Evolutionary conservation across 2,797 vertebrate species (phyloP).

Genomic region (Cephalopachus bancanus): DNA sequence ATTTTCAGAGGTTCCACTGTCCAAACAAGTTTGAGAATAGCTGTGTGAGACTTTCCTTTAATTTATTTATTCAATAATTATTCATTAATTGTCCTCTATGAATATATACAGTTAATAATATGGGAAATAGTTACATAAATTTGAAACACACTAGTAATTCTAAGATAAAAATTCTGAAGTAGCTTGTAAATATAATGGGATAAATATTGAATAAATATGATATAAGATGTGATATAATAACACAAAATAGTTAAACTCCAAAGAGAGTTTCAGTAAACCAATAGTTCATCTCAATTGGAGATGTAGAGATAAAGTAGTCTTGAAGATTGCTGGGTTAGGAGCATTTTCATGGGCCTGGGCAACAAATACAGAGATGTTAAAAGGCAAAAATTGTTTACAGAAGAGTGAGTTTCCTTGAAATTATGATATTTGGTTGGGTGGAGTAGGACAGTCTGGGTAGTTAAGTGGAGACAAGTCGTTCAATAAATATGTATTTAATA

Average conservation of each 20-base stretch:
- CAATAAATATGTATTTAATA: not conserved
- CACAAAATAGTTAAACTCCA: not conserved
- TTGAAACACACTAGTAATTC: not conserved
- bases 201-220: not conserved
- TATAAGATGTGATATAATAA: not conserved
- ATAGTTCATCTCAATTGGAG: not conserved
- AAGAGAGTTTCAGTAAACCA: conserved; percentile 11
- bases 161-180: conserved; percentile 3
- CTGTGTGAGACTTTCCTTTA: not conserved
- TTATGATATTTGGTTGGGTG: not conserved
- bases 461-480: not conserved
- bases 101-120: not conserved
- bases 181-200: conserved; percentile 7
- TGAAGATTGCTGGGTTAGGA: not conserved
- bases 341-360: not conserved
- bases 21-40: conserved; percentile 17
- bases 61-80: not conserved
- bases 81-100: not conserved
- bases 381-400: not conserved
- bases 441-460: not conserved
- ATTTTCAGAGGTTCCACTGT: not conserved
- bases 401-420: not conserved
- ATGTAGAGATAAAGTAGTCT: not conserved
- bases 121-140: not conserved
- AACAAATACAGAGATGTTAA: not conserved